These are phyloP conservation scores for Parnassius apollo DNA, from an alignment of 2,888 invertebrate species.

Conservation along the genomic window DNA sequence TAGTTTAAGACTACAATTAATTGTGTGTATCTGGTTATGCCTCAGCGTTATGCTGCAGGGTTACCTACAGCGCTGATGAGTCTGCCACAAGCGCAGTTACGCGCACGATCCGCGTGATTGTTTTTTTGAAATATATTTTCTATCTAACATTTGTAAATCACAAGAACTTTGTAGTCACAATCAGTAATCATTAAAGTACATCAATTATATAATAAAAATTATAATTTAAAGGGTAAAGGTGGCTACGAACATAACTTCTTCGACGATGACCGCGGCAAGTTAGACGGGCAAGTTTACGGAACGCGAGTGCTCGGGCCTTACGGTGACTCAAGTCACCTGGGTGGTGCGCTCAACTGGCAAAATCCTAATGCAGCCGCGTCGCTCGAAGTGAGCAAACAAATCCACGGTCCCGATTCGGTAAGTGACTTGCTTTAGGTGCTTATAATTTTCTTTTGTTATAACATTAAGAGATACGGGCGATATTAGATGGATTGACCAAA, in stretches of 20 bases:
- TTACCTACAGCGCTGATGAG: too few relatives aligned
- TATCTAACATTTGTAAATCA: too few relatives aligned
- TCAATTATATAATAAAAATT: too few relatives aligned
- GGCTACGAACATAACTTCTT: constrained; percentile 60
- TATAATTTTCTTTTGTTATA: not conserved
- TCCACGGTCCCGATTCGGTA: constrained; percentile 53
- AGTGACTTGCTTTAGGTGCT: constrained; percentile 31
- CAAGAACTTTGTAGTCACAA: too few relatives aligned
- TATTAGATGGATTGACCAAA: not conserved
- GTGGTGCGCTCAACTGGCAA: constrained; percentile 54
- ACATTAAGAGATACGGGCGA: not conserved
- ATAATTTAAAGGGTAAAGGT: constrained; percentile 48
- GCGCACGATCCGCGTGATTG: too few relatives aligned
- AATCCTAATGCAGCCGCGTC: constrained; percentile 50
- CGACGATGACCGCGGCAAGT: constrained; percentile 54
- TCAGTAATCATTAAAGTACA: too few relatives aligned
- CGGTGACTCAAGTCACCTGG: constrained; percentile 52
- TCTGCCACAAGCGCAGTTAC: too few relatives aligned
- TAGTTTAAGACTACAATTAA: too few relatives aligned
- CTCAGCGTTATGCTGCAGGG: too few relatives aligned
- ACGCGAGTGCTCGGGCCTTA: constrained; percentile 48
- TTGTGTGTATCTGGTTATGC: too few relatives aligned
- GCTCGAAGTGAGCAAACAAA: constrained; percentile 50
- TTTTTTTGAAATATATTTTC: too few relatives aligned
- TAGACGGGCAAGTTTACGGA: constrained; percentile 52